Evolutionary conservation across 1,140 invertebrate genomes (phyloP).

Genomic region (Phthorimaea operculella): DNA sequence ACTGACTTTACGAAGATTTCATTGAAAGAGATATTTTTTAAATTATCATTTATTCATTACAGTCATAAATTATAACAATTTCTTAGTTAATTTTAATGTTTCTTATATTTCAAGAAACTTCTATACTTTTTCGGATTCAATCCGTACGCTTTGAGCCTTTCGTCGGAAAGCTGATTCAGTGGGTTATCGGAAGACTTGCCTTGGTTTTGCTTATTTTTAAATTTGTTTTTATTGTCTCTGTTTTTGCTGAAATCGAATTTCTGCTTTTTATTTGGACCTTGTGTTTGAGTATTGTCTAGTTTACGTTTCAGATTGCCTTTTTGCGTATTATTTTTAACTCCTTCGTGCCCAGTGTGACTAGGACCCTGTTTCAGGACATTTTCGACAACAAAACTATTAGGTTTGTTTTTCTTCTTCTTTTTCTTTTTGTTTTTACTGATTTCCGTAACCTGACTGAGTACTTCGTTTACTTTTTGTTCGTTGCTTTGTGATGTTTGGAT

Average conservation of each 20-base stretch:
- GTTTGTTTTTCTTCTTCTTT: conserved; percentile 23
- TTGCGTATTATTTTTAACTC: conserved; percentile 6
- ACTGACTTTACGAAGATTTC: no score
- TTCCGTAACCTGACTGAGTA: not conserved
- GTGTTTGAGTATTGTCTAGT: conserved; percentile 24
- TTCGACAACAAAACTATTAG: conserved; percentile 8
- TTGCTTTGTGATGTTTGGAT: not conserved
- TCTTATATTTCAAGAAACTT: conserved; percentile 65
- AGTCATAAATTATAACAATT: no score
- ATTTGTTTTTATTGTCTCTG: conserved; percentile 32
- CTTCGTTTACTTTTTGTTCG: not conserved
- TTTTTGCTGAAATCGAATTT: conserved; percentile 26
- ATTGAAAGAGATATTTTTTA: no score
- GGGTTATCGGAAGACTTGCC: conserved; percentile 34
- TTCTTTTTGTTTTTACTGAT: conserved; percentile 12
- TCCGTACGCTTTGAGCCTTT: conserved; percentile 87
- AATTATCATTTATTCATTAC: no score
- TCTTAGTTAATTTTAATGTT: conserved; percentile 39
- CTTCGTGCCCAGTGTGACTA: conserved; percentile 13
- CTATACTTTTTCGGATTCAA: conserved; percentile 90
- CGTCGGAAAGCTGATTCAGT: conserved; percentile 72
- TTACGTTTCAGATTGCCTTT: conserved; percentile 16
- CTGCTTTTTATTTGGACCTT: conserved; percentile 32
- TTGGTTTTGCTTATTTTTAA: conserved; percentile 35
- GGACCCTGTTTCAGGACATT: conserved; percentile 12